Evolutionary conservation across 2,797 vertebrate species (phyloP), one percentile per base, ranked within the genome.

Genomic region (Sternotherus odoratus): DNA sequence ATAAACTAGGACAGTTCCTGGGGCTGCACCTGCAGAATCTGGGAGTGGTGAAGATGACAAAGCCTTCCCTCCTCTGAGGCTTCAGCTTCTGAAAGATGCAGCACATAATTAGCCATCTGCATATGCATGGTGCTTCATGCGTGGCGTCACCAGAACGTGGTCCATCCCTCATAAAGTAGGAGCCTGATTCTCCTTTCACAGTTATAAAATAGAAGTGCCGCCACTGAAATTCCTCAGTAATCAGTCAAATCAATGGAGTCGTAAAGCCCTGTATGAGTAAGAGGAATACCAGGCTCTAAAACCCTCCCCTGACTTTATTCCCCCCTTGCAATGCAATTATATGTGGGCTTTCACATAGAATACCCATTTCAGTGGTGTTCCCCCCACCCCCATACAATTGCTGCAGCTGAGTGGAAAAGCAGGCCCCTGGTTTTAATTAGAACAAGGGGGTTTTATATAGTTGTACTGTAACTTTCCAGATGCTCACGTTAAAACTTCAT

Each of bases 161-260:
- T 69, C 83, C 88, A 77, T 77, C 79, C 13, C 63, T 77, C 74
- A 74, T 77, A 80, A 75, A 49, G 48, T 46, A 77, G 12, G 26
- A 51, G 85, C 28, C 1, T 4, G 60, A 77, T 94, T 88, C 78
- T 78, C n/a, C 91, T 50, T 87, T 95, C 81, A 50, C 87, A 74
- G 94, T 87, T 81, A 82, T 87, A 93, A 92, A 57, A 28, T 48
- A 63, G 7, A 8, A 12, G 33, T 66, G 75, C 53, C 84, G 81
- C 89, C 77, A 24, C 83, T 80, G 1, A 95, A 91, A 94, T 79
- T 75, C 36, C 83, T 87, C 30, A 49, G 54, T 79, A 92, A 91
- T 83, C 60, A 33, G 79, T 90, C 85, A 78, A 36, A 66, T 60
- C 63, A 84, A 78, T 24, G 69, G 36, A 89, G 51, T n/a, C 49